phyloP scores from a whole-genome alignment of 1,140 invertebrate genomes.

The Microplitis mediator region DNA sequence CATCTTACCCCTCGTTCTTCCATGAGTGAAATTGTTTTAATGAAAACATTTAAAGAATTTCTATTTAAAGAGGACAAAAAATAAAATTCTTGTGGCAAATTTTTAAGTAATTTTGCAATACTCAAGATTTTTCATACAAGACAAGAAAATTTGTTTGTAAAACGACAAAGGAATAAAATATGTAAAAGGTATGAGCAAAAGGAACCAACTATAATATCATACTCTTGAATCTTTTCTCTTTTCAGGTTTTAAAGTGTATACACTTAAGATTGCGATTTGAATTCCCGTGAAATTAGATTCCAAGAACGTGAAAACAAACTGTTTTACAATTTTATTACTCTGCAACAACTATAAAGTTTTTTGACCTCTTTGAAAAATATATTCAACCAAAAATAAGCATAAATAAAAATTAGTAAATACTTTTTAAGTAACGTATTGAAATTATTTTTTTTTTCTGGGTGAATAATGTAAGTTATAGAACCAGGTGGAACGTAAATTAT shows the following conservation, averaged over 20 bases:
- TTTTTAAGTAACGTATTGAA: too few species aligned
- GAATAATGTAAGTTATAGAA: too few species aligned
- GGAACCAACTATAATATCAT: background rate
- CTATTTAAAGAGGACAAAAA: too few species aligned
- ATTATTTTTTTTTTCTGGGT: too few species aligned
- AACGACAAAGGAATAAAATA: background rate
- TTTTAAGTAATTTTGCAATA: too few species aligned
- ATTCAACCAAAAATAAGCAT: background rate
- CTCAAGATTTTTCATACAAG: background rate
- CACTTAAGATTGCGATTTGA: slow-evolving; percentile 25
- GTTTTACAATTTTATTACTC: background rate
- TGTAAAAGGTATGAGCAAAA: background rate
- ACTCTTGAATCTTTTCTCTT: background rate
- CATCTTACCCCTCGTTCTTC: too few species aligned
- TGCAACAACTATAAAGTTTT: background rate
- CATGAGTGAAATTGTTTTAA: too few species aligned
- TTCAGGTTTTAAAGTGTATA: background rate
- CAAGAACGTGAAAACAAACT: slow-evolving; percentile 21
- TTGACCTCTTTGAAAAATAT: slow-evolving; percentile 12
- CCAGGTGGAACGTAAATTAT: too few species aligned
- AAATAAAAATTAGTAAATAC: background rate
- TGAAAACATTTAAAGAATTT: too few species aligned
- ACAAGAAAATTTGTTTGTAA: background rate
- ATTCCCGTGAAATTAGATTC: slow-evolving; percentile 30
- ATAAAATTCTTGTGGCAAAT: too few species aligned